phyloP scores from a whole-genome alignment of 35 echinoderm and acorn worm species.

The Lytechinus variegatus region DNA sequence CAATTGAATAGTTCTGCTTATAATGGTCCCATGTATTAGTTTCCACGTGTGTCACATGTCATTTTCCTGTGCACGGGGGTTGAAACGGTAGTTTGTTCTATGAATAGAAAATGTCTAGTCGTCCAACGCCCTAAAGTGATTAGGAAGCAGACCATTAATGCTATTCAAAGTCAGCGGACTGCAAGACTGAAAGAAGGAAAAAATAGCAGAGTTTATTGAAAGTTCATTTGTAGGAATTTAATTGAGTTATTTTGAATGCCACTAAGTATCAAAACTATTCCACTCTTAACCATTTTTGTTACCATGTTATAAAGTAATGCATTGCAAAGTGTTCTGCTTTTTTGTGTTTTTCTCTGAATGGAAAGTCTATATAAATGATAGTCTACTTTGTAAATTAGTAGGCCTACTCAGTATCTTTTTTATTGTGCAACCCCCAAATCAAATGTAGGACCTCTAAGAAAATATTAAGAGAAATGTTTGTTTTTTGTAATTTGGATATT shows the following conservation, averaged over 20 bases:
- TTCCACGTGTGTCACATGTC: neutral
- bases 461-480: too few species aligned
- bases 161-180: slow-evolving; percentile 17
- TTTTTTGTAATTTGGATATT: too few species aligned
- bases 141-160: slow-evolving; percentile 11
- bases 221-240: neutral
- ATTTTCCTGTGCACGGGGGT: slow-evolving; percentile 8
- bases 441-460: too few species aligned
- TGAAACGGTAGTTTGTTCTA: neutral
- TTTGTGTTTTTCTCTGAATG: too few species aligned
- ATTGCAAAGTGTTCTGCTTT: too few species aligned
- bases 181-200: neutral
- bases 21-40: neutral
- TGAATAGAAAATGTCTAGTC: slow-evolving; percentile 11
- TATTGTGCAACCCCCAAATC: too few species aligned
- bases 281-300: too few species aligned
- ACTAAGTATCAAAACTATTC: neutral
- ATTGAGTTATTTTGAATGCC: neutral
- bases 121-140: slow-evolving; percentile 7
- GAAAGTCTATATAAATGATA: too few species aligned
- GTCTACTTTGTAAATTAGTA: too few species aligned
- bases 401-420: too few species aligned
- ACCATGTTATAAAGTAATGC: too few species aligned
- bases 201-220: neutral
- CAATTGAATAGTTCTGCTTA: neutral